phyloP scores from a whole-genome alignment of 2,113 vertebrate species.

The Lamprotornis superbus region DNA sequence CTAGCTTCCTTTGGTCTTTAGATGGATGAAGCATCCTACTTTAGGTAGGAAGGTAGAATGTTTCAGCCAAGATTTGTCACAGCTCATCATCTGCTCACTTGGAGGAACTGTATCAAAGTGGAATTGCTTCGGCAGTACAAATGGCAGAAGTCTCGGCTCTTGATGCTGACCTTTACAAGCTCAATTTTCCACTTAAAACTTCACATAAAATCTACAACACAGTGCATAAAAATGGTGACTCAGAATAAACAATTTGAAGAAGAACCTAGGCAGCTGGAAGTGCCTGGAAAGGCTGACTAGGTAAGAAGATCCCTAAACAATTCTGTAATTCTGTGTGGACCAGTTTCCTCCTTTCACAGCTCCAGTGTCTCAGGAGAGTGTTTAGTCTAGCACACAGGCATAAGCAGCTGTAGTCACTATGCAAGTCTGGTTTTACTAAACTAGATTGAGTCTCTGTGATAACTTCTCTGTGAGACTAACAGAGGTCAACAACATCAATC shows the following conservation, averaged over 20 bases:
- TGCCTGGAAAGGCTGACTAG: background rate
- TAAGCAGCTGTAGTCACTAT: background rate
- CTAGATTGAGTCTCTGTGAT: background rate
- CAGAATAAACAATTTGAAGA: background rate
- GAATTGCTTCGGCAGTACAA: background rate
- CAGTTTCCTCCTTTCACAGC: background rate
- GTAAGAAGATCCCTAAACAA: background rate
- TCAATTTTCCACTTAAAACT: background rate
- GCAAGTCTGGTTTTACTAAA: background rate
- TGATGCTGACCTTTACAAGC: fast-evolving
- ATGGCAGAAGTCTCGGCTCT: background rate
- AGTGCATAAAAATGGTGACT: background rate
- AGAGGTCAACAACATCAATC: background rate
- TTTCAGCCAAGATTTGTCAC: background rate
- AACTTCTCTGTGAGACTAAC: background rate
- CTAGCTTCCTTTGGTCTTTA: background rate
- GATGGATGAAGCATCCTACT: background rate
- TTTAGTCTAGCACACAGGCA: background rate
- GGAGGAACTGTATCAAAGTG: background rate
- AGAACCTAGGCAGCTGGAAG: background rate
- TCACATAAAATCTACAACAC: background rate
- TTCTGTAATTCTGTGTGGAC: background rate
- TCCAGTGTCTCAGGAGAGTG: background rate
- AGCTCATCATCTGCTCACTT: background rate
- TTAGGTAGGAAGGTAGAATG: background rate